Evolutionary conservation across 2,797 vertebrate genomes (phyloP), one percentile per base, ranked within the genome.

Genomic region (Cyprinodon diabolis): DNA sequence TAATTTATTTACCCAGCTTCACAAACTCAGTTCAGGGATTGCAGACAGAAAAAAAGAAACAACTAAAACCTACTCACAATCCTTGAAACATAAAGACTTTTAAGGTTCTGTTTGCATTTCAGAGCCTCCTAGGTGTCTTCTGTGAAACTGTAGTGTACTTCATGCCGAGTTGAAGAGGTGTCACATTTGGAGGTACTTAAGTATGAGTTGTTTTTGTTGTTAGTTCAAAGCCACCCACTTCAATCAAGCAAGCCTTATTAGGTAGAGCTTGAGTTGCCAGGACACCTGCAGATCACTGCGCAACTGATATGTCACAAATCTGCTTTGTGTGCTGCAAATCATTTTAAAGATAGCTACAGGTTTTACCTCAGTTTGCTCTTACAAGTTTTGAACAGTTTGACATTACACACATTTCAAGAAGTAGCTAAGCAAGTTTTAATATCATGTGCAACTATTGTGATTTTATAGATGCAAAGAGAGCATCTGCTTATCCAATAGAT

Each of bases 161-260:
- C 90, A 93, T 89, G 88, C 85, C 13, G 82, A 91, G 84, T 87
- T 92, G 92, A 93, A 93, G 91, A 89, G 87, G 84, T 92, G 90
- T 92, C 91, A 90, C 81, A 89, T 91, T 91, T 91, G 92, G 91
- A 91, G 89, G 86, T 86, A 87, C 90, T 92, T 91, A 90, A 91
- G 79, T 82, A 84, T 88, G 86, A 83, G 81, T 78, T 84, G 90
- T 91, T 92, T 66, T 91, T 92, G 92, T 93, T 92, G 89, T 90
- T 78, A 89, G 86, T 93, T 92, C 92, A 93, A 93, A 93, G 91
- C 86, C 83, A 55, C 66, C 70, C 72, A 84, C 91, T 93, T 94
- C 91, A 94, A 92, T 91, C 84, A 81, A 87, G 72, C 85, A 72
- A 66, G 63, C 86, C 85, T 91, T 91, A 93, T 92, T 92, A 90